These are phyloP conservation scores for Xyrauchen texanus DNA, from an alignment of 2,113 vertebrate genomes.

Conservation along the genomic window DNA sequence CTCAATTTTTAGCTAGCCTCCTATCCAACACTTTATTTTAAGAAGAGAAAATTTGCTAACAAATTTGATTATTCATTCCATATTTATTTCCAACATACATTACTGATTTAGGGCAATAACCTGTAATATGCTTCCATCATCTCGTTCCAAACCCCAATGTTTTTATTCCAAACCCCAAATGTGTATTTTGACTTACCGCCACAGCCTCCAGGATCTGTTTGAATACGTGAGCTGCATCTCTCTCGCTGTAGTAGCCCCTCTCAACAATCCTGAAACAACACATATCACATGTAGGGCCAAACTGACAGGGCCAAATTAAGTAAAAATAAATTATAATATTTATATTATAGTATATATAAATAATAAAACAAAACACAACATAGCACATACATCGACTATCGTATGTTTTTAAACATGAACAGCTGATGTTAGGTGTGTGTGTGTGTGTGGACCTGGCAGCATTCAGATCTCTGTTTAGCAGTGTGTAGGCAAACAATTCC, in stretches of 20 bases:
- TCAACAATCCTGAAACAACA: constrained; percentile 81
- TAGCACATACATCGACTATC: background rate
- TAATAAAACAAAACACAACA: too few species aligned
- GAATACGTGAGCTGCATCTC: constrained; percentile 84
- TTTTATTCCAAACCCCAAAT: too few species aligned
- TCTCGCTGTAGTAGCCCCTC: constrained; percentile 86
- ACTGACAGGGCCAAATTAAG: background rate
- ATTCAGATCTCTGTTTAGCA: constrained; percentile 17
- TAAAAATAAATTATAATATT: too few species aligned
- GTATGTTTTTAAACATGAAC: background rate
- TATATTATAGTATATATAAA: too few species aligned
- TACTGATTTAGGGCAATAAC: too few species aligned
- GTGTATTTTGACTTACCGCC: constrained; percentile 67
- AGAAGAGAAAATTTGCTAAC: too few species aligned
- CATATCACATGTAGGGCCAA: background rate
- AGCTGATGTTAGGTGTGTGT: constrained; percentile 9
- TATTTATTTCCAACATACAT: too few species aligned
- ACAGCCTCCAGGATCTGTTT: constrained; percentile 89
- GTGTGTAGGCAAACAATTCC: constrained; percentile 31
- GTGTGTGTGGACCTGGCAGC: constrained; percentile 13
- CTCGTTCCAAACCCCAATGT: too few species aligned
- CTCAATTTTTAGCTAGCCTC: too few species aligned
- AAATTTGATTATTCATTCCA: too few species aligned
- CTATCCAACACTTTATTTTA: too few species aligned
- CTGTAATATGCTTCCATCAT: too few species aligned